phyloP scores from a whole-genome alignment of 2,888 invertebrate genomes.

The Acanthosepion esculentum region DNA sequence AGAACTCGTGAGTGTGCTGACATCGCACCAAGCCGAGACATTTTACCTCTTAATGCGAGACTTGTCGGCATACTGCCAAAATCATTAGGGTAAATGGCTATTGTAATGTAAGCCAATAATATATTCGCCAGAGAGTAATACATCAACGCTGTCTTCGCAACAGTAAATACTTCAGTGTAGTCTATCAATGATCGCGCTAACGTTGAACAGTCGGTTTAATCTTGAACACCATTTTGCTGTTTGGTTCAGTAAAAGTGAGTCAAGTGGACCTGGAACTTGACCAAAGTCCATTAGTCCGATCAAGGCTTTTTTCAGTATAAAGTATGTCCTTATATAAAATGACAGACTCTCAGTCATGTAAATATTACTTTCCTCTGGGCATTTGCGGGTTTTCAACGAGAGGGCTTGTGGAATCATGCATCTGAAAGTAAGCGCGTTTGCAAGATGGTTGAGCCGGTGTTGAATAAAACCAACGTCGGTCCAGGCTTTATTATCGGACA shows the following conservation, averaged over 20 bases:
- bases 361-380: not conserved
- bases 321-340: not conserved
- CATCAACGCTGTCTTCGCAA: not conserved
- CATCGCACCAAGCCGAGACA: not conserved
- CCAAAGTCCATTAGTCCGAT: not conserved
- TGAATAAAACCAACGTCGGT: too few species aligned
- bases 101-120: slow-evolving; percentile 17
- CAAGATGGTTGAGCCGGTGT: not conserved
- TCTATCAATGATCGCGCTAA: slow-evolving; percentile 33
- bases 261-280: not conserved
- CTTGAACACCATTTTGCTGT: not conserved
- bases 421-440: not conserved
- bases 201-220: not conserved
- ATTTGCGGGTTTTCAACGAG: not conserved
- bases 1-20: not conserved
- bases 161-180: not conserved
- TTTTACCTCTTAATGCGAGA: not conserved
- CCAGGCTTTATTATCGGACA: too few species aligned
- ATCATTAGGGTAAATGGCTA: slow-evolving; percentile 10
- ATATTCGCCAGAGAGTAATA: not conserved
- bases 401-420: rapidly evolving
- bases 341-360: not conserved
- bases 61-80: not conserved
- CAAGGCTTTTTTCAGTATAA: too few species aligned
- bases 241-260: not conserved